A percentile compares a stretch with the other conserved stretches of the same genome.
Evolutionary conservation across 2,797 vertebrate species (phyloP).

Genomic region (Fistularia tabacaria): DNA sequence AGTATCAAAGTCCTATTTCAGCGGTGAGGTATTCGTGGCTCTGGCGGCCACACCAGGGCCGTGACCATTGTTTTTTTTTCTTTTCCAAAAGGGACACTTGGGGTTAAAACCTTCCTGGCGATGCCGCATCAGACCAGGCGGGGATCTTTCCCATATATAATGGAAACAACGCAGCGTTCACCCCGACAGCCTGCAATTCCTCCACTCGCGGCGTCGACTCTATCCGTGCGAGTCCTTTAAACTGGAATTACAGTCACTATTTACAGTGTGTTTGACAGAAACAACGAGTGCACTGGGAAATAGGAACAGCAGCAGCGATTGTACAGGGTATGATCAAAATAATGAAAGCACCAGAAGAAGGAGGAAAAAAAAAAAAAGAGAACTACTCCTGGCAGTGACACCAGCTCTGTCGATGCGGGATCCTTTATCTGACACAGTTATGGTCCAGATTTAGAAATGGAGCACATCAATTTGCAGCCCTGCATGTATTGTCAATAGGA

Average conservation of each 20-base stretch:
- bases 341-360: conserved; percentile 36
- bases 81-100: no score
- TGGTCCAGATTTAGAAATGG: conserved; percentile 50
- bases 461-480: conserved; percentile 37
- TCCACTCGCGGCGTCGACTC: conserved; percentile 21
- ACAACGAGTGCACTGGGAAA: conserved; percentile 24
- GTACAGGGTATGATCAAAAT: conserved; percentile 50
- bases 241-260: conserved; percentile 30
- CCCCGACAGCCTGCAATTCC: conserved; percentile 23
- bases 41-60: no score
- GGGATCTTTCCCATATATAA: conserved; percentile 1
- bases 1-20: conserved; percentile 38
- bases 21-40: conserved; percentile 11
- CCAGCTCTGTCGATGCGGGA: conserved; percentile 1
- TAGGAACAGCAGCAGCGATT: conserved; percentile 36
- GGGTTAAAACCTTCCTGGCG: no score
- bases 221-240: conserved; percentile 29
- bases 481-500: conserved; percentile 34
- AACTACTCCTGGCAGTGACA: conserved; percentile 3
- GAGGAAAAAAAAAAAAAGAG: background rate
- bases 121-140: conserved; percentile 18
- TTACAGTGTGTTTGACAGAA: conserved; percentile 34
- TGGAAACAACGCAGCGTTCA: conserved; percentile 33
- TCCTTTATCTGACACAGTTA: conserved; percentile 51
- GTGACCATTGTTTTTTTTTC: no score